Evolutionary conservation across 1,140 invertebrate genomes (phyloP), one percentile per base, ranked within the genome.

Genomic region (Liolophura sinensis): DNA sequence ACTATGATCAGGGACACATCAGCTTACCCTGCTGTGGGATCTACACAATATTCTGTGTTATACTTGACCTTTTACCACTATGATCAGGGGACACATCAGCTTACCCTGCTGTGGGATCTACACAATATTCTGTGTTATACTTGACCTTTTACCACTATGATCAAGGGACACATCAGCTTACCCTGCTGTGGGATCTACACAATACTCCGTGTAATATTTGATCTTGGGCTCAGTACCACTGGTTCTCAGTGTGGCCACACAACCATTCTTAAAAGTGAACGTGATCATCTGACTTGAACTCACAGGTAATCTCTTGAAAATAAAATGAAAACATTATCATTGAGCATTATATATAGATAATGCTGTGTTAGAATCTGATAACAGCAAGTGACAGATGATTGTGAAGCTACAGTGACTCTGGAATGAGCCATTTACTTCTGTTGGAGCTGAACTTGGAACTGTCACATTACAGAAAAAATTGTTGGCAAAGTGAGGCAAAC

Each of bases 211-310:
- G 84, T 99, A 99, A 84, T 97, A 84, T 65, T 84, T 82, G 61
- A 82, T 83, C 86, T 99, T 99, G 20, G 97, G 97, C 84, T 99
- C 98, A 0, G 98, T 99, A 22, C 98, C 98, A 86, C 95, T 98
- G 0, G 96, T 97, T 70, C 98, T 89, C 12, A 99, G 84, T 0
- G 95, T 98, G 0, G 92, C 88, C 12, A 93, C 89, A 68, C 93
- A 88, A 3, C 94, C 95, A 85, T 95, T 96, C 57, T 88, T 87
- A 82, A 98, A 97, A 18, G 89, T 89, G 81, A 99, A 97, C 1
- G 95, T 97, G n/a, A 99, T 92, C 97, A 99, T 99, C 85, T 97
- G 92, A 67, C 89, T 92, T 46, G 88, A 89, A 24, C 91, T 94
- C 0, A 88, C 85, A 18, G 95, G 95, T 47, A 97, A 83, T 22